Evolutionary conservation across 2,113 vertebrate species (phyloP), one percentile per base, ranked within the genome.

Genomic region (Perccottus glenii): DNA sequence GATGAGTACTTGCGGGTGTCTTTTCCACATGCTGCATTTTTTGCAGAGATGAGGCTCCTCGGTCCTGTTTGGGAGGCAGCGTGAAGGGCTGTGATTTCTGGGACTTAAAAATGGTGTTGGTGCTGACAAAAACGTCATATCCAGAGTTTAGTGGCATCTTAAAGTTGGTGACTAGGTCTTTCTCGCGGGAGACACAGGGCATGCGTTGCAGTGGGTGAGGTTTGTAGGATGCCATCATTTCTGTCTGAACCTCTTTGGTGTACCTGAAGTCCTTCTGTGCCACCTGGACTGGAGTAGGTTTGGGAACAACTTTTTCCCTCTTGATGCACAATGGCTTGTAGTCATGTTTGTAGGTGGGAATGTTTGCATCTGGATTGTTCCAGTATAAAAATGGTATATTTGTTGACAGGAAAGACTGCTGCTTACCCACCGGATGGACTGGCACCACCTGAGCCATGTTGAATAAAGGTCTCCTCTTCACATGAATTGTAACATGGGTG

Each of bases 1-100:
- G 33, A 5, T 36, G 60, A 6, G 63, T 79, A 64, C 70, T 82
- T 16, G 75, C 49, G 42, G 76, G 78, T 48, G 16, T 12, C 27
- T 38, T 63, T 49, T 68, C 63, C 16, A 60, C 11, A 1, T 19
- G n/a, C 5, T 36, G 32, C 10, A 46, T 44, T 32, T 5, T 49
- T 36, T 47, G 50, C 1, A 14, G 3, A 40, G 8, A 27, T 1
- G 3, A 3, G 35, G 48, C 4, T 40, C 58, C 65, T 46, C 3
- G 5, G 15, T 12, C 11, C 2, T 9, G 9, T 27, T 9, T 9
- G n/a, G 1, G 15, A 35, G 5, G 12, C 9, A 19, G 47, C 59
- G 60, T 55, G 51, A 52, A 59, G 0, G 51, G 48, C 47, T 5
- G 8, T 11, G 70, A 82, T 44, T 62, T 16, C 4, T 87, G 52